Evolutionary conservation across 2,797 vertebrate species (phyloP), one percentile per base, ranked within the genome.

Genomic region (Paramormyrops hopkinsi): DNA sequence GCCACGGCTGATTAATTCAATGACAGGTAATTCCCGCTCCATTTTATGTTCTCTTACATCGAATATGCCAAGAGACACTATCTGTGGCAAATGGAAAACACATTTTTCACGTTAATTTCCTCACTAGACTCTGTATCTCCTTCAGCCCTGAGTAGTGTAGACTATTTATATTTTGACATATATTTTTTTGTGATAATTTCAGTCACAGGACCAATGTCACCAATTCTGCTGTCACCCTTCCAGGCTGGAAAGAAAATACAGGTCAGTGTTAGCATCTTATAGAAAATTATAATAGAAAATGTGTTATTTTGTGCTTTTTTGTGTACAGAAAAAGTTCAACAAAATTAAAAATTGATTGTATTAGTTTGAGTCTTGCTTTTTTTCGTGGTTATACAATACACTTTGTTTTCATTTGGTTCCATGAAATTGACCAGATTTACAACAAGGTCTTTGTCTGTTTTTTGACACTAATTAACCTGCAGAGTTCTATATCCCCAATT

Each of bases 211-310:
- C 92, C 91, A 93, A 92, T 88, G 88, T 91, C 89, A 90, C 92
- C 22, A 91, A 94, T 59, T 88, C 91, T 41, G 89, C 90, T 50
- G 76, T 95, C 88, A 92, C 90, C 90, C 93, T 96, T 90, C 95
- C 95, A 82, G 90, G 90, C 17, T 93, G 93, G 95, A 93, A 85
- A n/a, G 37, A 90, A 92, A 54, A 93, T 86, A 89, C 94, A 94
- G 96, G 96, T 97, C 93, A 56, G 62, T 85, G 7, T 29, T 17
- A 19, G 41, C 48, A 53, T 50, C 2, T 11, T 54, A 50, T 50
- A 59, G 29, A 87, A 33, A 12, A 41, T 44, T 54, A 44, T 19
- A 53, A 33, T 25, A 50, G 46, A 48, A 51, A 51, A 48, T 84
- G 41, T 84, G 44, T 4, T n/a, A 46, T 46, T 84, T 50, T 87